phyloP scores from a whole-genome alignment of 2,888 invertebrate genomes.

The Allacma fusca region DNA sequence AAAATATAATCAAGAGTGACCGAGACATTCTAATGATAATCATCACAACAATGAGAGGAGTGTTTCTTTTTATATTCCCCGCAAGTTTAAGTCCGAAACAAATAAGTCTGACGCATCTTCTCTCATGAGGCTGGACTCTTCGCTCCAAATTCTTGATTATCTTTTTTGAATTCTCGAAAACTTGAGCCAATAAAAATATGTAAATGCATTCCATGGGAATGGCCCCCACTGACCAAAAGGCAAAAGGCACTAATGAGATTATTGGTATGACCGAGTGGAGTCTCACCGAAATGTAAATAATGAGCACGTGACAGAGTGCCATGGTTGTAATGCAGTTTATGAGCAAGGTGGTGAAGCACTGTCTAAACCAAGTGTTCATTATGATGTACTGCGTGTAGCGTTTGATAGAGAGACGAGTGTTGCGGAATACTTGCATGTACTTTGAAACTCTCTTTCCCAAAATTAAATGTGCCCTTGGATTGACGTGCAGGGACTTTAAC shows the following conservation, averaged over 20 bases:
- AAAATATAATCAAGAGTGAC: neutral
- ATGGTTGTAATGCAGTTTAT: neutral
- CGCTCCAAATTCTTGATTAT: neutral
- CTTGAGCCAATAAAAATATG: neutral
- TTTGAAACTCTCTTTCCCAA: neutral
- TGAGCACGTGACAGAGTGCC: neutral
- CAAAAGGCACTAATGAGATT: neutral
- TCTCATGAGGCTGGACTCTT: neutral
- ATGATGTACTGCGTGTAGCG: neutral
- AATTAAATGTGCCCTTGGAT: neutral
- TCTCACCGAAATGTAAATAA: neutral
- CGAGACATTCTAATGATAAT: neutral
- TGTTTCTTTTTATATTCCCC: neutral
- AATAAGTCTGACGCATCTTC: neutral
- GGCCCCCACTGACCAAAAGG: neutral
- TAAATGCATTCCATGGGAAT: neutral
- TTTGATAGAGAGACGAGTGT: neutral
- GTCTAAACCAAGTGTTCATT: neutral
- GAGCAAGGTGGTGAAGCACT: neutral
- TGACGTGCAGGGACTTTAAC: neutral
- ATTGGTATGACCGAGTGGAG: neutral
- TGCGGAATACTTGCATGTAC: neutral
- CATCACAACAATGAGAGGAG: neutral
- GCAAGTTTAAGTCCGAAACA: neutral
- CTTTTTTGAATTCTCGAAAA: neutral